Base-by-base conservation (phyloP, 2,113 vertebrate genomes). In the Egretta garzetta region DNA sequence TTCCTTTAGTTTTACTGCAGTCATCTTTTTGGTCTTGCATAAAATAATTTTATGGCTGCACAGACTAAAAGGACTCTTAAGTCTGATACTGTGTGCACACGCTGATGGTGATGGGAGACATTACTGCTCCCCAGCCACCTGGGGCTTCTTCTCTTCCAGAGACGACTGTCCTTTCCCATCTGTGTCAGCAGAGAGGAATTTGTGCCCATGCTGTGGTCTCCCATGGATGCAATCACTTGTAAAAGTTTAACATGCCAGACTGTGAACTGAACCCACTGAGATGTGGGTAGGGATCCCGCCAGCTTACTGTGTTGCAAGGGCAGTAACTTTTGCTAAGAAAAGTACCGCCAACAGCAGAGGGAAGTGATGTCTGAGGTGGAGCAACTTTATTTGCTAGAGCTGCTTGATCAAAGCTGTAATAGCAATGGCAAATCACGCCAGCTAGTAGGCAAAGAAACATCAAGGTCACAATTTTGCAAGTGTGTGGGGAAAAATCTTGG, bases 121-220 rank as follows among this genome's bases (percentile, higher is more conserved):
- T 18, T 33, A 32, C 32, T 6, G 19, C 47, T 55, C 28, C 59
- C 32, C 45, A 47, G 56, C 60, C 52, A 3, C 47, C 17, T 52
- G 32, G 1, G 2, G 47, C 73, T 93, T 71, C 77, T 83, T 10
- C 35, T 88, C 72, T 76, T 37, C 68, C 52, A 45, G 55, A 62
- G 41, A 17, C 1, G 0, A 56, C 20, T 33, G 52, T 58, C 28
- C 47, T 58, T 93, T 67, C 68, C 80, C 11, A 7, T n/a, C n/a
- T 32, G 18, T 63, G 47, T 88, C 90, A 88, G 81, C 81, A 60
- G 14, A 71, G 74, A 79, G 77, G 28, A 94, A 60, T 72, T 50
- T 62, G 64, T 66, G 24, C 32, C 84, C 37, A 5, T 50, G 64
- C 52, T 0, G 0, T 75, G 47, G 45, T 70, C 32, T 79, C 70